Base-by-base conservation (phyloP, 2,113 vertebrate genomes). In the Menura novaehollandiae region DNA sequence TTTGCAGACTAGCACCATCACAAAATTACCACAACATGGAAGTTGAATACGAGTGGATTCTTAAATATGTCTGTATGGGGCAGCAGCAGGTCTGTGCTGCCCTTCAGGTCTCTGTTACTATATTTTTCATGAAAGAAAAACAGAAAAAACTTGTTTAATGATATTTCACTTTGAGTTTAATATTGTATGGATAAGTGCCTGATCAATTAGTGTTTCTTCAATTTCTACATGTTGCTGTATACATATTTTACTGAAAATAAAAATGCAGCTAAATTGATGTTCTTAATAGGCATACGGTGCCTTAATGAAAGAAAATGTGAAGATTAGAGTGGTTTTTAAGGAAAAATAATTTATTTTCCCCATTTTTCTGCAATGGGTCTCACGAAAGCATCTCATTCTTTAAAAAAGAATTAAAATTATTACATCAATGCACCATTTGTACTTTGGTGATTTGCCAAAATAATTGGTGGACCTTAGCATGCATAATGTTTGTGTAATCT, bases 401-500 rank as follows among this genome's bases (percentile, higher is more conserved):
- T 33, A 44, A 84, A 69, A 94, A 76, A 39, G 3, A n/a, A 43
- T 88, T 85, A 18, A 39, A 85, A 21, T 85, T 81, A 72, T 62
- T 90, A 19, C 46, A 41, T 73, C 71, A 87, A 46, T 62, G 9
- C 3, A 19, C 26, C 43, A 21, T 91, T 86, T 84, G 47, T 78
- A 30, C 82, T 30, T 51, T 94, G 49, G 9, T 94, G 39, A 27
- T 85, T 96, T 94, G 55, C 66, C 88, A 71, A 95, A 85, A 93
- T 88, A 88, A 87, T 74, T 90, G 60, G 56, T 41, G 78, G 80
- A 16, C 66, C 56, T 92, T 75, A 73, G 24, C 47, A 20, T 85
- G 64, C 18, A 41, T 69, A 47, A 28, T 67, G 52, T 55, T 96
- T 93, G 87, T 91, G 46, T 95, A 88, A 96, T 93, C 75, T 82